Percentiles rank a stretch among this genome's conserved stretches.
Conservation (phyloP, 1,140 invertebrate species). For the Delia radicum region DNA sequence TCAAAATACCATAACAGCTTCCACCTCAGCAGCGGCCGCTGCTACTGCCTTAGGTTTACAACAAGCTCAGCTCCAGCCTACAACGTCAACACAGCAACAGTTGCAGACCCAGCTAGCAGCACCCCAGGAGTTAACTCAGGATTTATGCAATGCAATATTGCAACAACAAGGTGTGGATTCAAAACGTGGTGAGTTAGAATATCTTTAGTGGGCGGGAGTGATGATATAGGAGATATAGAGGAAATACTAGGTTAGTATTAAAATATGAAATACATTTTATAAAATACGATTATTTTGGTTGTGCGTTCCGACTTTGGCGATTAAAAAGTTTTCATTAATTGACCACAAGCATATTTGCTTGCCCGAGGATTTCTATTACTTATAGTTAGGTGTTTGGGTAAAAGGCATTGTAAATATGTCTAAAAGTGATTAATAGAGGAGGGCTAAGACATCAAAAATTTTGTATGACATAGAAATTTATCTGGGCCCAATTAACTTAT, state of each 20-base stretch:
- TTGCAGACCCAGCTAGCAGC: conserved; percentile 40
- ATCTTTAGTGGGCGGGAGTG: background rate
- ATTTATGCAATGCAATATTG: conserved; percentile 53
- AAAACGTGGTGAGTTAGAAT: conserved; percentile 33
- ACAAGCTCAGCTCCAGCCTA: conserved; percentile 35
- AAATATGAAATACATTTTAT: too few relatives aligned
- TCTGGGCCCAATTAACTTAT: too few relatives aligned
- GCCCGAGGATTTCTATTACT: too few relatives aligned
- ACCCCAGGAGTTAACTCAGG: conserved; percentile 52
- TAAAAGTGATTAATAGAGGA: too few relatives aligned
- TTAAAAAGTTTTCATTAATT: too few relatives aligned
- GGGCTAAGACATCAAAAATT: too few relatives aligned
- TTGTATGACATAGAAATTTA: too few relatives aligned
- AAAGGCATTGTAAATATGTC: too few relatives aligned
- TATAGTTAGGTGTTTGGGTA: too few relatives aligned
- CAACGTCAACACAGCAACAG: conserved; percentile 34
- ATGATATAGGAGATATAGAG: background rate
- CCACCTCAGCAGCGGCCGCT: conserved; percentile 30
- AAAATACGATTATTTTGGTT: too few relatives aligned
- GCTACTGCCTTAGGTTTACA: conserved; percentile 32
- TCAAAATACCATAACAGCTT: conserved; percentile 35
- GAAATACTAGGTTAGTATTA: background rate
- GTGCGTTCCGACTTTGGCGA: too few relatives aligned
- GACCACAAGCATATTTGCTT: too few relatives aligned
- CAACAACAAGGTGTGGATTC: conserved; percentile 49